Percentiles rank a stretch among this genome's conserved stretches.
phyloP scores from a whole-genome alignment of 2,888 invertebrate species.

The Allophyes oxyacanthae region DNA sequence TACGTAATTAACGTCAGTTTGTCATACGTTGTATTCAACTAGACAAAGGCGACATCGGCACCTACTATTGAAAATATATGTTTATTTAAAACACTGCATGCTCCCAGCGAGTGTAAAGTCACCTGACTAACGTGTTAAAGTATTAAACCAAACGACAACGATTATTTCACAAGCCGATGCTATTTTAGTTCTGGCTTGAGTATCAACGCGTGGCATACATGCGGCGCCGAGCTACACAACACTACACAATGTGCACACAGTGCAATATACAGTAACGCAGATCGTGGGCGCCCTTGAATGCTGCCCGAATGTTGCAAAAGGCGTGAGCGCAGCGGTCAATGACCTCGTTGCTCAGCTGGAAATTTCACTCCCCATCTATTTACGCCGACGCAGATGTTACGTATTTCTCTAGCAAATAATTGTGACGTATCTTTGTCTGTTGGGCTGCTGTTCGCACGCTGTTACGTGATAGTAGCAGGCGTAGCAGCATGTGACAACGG shows the following conservation, averaged over 20 bases:
- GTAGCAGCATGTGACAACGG: conserved; percentile 37
- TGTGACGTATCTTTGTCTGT: conserved; percentile 2
- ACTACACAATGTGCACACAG: conserved; percentile 55
- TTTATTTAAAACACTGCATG: conserved; percentile 44
- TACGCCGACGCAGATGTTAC: conserved; percentile 20
- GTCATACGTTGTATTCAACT: no score
- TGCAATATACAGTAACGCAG: conserved; percentile 50
- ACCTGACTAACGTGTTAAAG: conserved; percentile 64
- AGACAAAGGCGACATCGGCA: no score
- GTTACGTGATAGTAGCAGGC: conserved; percentile 40
- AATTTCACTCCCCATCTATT: conserved; percentile 36
- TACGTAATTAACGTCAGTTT: no score
- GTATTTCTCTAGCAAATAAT: conserved; percentile 3
- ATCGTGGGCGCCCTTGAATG: conserved; percentile 52
- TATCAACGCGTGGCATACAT: conserved; percentile 59
- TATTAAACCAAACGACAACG: conserved; percentile 58
- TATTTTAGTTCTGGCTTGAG: conserved; percentile 83
- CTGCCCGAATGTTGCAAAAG: conserved; percentile 42
- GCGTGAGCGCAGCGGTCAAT: conserved; percentile 40
- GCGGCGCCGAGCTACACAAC: conserved; percentile 55
- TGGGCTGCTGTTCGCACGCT: conserved; percentile 35
- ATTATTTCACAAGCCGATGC: conserved; percentile 75
- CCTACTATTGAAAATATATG: background rate
- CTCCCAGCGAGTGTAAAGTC: conserved; percentile 49
- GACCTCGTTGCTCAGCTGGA: conserved; percentile 54